These are phyloP conservation scores for Platysternon megacephalum DNA, from an alignment of 2,113 vertebrate genomes.

Conservation along the genomic window DNA sequence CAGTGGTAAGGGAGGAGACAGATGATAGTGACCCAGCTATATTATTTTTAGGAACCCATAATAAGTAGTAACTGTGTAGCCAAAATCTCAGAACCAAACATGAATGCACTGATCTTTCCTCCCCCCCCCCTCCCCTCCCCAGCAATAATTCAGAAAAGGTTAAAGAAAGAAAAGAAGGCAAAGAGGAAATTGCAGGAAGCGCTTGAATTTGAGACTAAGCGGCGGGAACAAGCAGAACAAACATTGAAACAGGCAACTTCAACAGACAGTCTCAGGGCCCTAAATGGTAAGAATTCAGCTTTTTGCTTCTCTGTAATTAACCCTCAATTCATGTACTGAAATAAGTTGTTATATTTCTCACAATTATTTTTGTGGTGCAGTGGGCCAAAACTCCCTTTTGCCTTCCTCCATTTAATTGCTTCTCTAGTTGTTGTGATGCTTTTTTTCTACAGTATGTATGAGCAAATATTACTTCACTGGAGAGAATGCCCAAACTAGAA, in stretches of 20 bases:
- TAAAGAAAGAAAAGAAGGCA: conserved; percentile 99
- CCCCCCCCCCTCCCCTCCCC: conserved; percentile 29
- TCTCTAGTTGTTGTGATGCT: not conserved
- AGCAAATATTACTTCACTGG: conserved; percentile 23
- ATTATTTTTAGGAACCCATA: not conserved
- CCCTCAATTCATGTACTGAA: conserved; percentile 6
- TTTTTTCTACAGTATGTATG: conserved; percentile 26
- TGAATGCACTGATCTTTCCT: not conserved
- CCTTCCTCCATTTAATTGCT: not conserved
- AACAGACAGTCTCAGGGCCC: conserved; percentile 93
- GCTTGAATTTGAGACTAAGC: conserved; percentile 97
- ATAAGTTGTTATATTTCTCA: not conserved
- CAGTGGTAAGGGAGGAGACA: not conserved
- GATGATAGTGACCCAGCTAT: not conserved
- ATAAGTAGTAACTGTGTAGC: fast-evolving
- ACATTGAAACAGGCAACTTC: conserved; percentile 95
- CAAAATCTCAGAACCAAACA: not conserved
- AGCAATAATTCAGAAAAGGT: conserved; percentile 98
- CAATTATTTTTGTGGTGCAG: not conserved
- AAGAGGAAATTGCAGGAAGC: conserved; percentile 99
- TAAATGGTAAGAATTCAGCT: conserved; percentile 88
- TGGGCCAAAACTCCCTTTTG: not conserved
- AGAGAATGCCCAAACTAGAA: conserved; percentile 21
- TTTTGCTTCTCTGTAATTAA: conserved; percentile 10
- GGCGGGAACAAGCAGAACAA: conserved; percentile 96